Conservation (phyloP, 1,140 invertebrate species). For the Cherax destructor region DNA sequence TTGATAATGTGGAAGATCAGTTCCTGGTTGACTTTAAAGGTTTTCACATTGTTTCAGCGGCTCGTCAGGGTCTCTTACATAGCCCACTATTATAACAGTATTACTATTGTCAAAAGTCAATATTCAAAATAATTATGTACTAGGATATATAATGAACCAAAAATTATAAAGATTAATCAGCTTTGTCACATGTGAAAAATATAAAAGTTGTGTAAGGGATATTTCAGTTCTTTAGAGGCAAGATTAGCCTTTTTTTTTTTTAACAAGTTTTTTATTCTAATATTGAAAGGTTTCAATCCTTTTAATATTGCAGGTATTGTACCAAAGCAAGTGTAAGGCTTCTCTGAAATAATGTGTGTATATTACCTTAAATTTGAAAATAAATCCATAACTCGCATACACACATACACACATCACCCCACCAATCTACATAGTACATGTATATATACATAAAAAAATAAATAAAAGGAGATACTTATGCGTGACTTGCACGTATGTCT, state of each 20-base stretch:
- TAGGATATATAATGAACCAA: neutral
- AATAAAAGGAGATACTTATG: neutral
- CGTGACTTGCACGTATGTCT: neutral
- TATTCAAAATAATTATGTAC: neutral
- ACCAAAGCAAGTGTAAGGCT: constrained; percentile 22
- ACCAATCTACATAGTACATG: too few relatives aligned
- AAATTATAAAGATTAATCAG: neutral
- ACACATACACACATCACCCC: too few relatives aligned
- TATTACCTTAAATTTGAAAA: neutral
- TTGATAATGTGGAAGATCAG: constrained; percentile 7
- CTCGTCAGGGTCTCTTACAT: neutral
- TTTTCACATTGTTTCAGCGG: neutral
- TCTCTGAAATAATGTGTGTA: neutral
- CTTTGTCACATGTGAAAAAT: neutral
- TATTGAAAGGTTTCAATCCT: neutral
- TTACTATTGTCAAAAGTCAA: neutral
- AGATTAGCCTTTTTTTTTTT: neutral
- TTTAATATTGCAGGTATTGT: constrained; percentile 30
- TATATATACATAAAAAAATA: too few relatives aligned
- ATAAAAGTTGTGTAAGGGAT: neutral
- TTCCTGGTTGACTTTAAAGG: neutral
- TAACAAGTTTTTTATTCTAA: neutral
- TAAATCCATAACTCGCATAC: constrained; percentile 26
- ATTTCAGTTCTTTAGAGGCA: neutral
- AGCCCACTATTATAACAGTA: constrained; percentile 2